Evolutionary conservation across 2,888 invertebrate species (phyloP).

Genomic region (Octodonta nipae): DNA sequence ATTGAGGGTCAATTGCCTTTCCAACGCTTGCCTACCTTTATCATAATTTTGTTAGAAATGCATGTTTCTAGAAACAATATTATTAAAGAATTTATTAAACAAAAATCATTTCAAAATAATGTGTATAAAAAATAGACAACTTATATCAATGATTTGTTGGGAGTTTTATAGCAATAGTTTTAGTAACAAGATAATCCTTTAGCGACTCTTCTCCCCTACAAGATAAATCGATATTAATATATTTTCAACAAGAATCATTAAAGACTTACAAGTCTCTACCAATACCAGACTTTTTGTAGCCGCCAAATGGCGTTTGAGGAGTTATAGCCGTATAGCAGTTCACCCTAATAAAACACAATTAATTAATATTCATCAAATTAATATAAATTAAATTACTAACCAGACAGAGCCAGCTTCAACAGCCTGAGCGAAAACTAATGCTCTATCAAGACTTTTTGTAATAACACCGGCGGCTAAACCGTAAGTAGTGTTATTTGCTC

Average conservation of each 20-base stretch:
- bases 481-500: conserved; percentile 67
- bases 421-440: conserved; percentile 57
- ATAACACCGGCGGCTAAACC: conserved; percentile 75
- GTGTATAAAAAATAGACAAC: too few species aligned
- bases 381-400: conserved; percentile 35
- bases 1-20: too few species aligned
- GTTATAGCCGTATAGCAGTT: conserved; percentile 59
- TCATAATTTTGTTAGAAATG: too few species aligned
- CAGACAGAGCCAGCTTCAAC: conserved; percentile 73
- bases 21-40: too few species aligned
- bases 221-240: too few species aligned
- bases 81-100: too few species aligned
- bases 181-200: conserved; percentile 1
- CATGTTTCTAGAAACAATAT: too few species aligned
- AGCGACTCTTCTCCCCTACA: conserved; percentile 1
- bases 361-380: conserved; percentile 5
- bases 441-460: conserved; percentile 65
- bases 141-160: conserved; percentile 2
- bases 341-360: conserved; percentile 41
- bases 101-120: too few species aligned
- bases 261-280: conserved; percentile 60
- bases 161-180: conserved; percentile 3
- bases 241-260: conserved; percentile 1
- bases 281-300: conserved; percentile 74
- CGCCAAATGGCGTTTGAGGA: conserved; percentile 76